A percentile compares a stretch with the other conserved stretches of the same genome.
Conservation (phyloP, 2,797 vertebrate species). For the Myotis pilosus region DNA sequence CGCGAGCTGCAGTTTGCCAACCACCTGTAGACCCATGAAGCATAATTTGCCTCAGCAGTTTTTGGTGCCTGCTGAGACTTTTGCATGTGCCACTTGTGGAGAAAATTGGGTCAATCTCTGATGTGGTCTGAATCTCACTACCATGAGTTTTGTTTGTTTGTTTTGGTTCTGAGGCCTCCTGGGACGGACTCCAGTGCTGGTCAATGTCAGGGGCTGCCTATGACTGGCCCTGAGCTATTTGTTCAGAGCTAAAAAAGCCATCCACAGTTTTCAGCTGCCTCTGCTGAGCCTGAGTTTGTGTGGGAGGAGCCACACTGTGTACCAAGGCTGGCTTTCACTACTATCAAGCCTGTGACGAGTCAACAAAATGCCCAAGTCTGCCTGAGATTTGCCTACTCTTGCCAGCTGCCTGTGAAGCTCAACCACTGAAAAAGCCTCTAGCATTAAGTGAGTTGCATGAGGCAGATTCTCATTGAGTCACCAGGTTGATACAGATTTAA, state of each 20-base stretch:
- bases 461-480: background rate
- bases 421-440: background rate
- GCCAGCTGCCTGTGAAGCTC: background rate
- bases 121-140: background rate
- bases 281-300: background rate
- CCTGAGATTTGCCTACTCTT: background rate
- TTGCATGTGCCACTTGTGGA: background rate
- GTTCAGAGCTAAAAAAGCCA: background rate
- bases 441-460: background rate
- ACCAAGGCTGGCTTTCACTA: background rate
- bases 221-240: background rate
- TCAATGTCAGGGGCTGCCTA: background rate
- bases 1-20: too few relatives aligned
- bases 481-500: background rate
- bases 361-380: background rate
- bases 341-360: background rate
- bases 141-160: background rate
- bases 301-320: background rate
- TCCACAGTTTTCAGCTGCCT: background rate
- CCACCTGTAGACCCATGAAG: background rate
- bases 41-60: background rate
- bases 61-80: background rate
- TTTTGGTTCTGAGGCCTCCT: background rate
- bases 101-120: background rate
- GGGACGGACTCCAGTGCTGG: background rate